Evolutionary conservation across 2,797 vertebrate species (phyloP).

Genomic region (Pangasius macronema): DNA sequence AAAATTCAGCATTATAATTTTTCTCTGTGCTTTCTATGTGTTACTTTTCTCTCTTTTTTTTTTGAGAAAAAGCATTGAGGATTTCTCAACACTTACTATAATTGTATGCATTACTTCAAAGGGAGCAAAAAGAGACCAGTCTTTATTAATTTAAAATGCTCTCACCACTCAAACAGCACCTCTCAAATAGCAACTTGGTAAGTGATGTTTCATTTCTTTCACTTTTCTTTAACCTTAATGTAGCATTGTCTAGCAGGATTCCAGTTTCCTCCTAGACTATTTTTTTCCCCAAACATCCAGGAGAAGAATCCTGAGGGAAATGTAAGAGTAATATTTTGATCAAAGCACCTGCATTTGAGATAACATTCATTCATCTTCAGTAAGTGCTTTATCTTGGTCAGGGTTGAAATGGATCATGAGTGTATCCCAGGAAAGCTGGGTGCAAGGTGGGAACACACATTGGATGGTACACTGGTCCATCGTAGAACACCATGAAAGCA

Average conservation of each 20-base stretch:
- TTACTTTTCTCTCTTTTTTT: not conserved
- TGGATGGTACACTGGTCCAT: not conserved
- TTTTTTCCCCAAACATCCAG: not conserved
- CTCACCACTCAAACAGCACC: not conserved
- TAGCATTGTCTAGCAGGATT: not conserved
- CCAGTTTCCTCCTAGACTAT: no score
- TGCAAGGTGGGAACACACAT: not conserved
- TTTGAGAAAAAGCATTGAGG: not conserved
- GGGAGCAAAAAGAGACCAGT: not conserved
- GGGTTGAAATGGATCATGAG: not conserved
- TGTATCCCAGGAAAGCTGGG: no score
- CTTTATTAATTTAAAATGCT: constrained; percentile 2
- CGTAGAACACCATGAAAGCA: not conserved
- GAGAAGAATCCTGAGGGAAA: not conserved
- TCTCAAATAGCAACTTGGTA: not conserved
- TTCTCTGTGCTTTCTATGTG: not conserved
- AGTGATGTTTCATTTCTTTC: not conserved
- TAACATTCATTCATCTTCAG: not conserved
- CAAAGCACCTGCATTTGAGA: not conserved
- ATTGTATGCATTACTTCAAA: not conserved
- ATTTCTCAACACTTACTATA: not conserved
- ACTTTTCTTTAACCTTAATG: not conserved
- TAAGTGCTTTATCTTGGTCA: not conserved
- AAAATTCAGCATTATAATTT: not conserved
- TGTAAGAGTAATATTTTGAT: not conserved